phyloP scores from a whole-genome alignment of 92 coral and sea anemone genomes.

The Epizoanthus rinbou region DNA sequence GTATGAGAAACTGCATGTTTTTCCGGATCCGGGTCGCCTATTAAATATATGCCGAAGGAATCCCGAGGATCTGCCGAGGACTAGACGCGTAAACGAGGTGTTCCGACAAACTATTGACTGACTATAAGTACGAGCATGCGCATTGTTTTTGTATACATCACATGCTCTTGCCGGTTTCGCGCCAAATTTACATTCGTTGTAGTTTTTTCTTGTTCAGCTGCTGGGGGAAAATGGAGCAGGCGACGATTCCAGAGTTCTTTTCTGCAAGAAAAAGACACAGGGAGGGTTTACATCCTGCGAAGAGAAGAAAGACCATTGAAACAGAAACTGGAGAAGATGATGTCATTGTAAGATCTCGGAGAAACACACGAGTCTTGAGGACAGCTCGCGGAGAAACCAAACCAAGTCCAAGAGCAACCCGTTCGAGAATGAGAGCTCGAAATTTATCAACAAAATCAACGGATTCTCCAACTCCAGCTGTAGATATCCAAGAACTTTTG shows the following conservation, averaged over 20 bases:
- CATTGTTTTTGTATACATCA: slow-evolving; percentile 50
- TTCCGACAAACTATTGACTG: slow-evolving; percentile 43
- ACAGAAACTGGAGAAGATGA: slow-evolving; percentile 48
- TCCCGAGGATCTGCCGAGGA: too few relatives aligned
- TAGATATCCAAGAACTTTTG: slow-evolving; percentile 43
- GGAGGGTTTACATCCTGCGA: slow-evolving; percentile 89
- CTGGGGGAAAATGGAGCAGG: slow-evolving; percentile 71
- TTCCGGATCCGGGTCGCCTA: too few relatives aligned
- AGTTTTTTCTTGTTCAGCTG: slow-evolving; percentile 44
- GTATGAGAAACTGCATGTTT: too few relatives aligned
- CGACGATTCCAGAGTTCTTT: slow-evolving; percentile 87
- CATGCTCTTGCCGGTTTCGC: slow-evolving; percentile 75
- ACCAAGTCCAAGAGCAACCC: slow-evolving; percentile 36
- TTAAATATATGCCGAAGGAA: too few relatives aligned
- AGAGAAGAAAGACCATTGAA: slow-evolving; percentile 83
- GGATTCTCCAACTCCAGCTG: slow-evolving; percentile 22
- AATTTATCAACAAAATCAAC: slow-evolving; percentile 30
- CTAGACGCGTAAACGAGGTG: not conserved
- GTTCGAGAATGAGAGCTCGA: slow-evolving; percentile 35
- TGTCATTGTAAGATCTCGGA: slow-evolving; percentile 37
- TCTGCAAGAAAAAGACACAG: slow-evolving; percentile 76
- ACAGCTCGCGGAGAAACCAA: slow-evolving; percentile 39
- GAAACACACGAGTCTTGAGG: slow-evolving; percentile 44
- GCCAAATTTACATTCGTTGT: slow-evolving; percentile 33
- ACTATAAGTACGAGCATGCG: slow-evolving; percentile 36